phyloP scores from a whole-genome alignment of 2,113 vertebrate genomes.

The Rhineura floridana region DNA sequence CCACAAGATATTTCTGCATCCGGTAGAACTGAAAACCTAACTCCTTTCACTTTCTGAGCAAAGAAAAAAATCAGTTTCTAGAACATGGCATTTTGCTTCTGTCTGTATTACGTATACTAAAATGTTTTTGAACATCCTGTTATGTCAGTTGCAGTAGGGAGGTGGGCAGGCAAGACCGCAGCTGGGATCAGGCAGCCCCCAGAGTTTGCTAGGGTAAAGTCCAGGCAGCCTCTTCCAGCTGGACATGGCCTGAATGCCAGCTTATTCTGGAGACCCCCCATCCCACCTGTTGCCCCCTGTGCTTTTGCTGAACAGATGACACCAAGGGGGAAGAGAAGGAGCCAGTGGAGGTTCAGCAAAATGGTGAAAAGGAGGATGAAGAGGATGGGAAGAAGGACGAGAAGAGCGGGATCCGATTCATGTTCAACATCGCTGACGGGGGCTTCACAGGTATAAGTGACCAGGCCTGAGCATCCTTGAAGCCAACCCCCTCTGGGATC shows the following conservation, averaged over 20 bases:
- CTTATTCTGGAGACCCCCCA: background rate
- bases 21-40: background rate
- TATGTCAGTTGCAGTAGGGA: background rate
- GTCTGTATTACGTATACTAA: background rate
- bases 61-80: background rate
- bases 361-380: constrained; percentile 88
- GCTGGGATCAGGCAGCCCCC: background rate
- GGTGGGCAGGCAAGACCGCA: background rate
- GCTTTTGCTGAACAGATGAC: constrained; percentile 74
- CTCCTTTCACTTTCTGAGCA: no score
- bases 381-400: constrained; percentile 90
- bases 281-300: background rate
- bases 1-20: background rate
- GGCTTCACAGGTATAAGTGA: constrained; percentile 89
- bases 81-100: background rate
- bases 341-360: constrained; percentile 80
- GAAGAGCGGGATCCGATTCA: constrained; percentile 85
- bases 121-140: background rate
- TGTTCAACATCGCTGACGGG: constrained; percentile 98
- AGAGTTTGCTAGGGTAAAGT: background rate
- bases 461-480: rapidly evolving
- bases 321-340: constrained; percentile 83
- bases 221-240: rapidly evolving
- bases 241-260: background rate
- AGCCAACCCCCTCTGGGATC: background rate